Conservation (phyloP, 2,113 vertebrate genomes). For the Pithys albifrons region DNA sequence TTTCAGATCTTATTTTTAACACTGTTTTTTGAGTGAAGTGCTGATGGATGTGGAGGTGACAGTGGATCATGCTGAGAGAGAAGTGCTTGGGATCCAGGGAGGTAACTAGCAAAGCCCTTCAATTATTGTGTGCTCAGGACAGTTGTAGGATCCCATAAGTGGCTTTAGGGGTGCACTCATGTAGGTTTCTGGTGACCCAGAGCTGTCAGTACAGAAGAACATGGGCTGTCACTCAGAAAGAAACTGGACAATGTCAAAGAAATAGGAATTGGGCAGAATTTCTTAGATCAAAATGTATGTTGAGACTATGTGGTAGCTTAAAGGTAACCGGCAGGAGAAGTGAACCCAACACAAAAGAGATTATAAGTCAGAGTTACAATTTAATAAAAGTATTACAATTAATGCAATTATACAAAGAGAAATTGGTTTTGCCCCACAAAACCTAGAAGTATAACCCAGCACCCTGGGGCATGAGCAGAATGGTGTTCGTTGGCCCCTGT, state of each 20-base stretch:
- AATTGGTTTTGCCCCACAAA: no score
- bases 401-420: no score
- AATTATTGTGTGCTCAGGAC: neutral
- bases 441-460: no score
- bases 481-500: no score
- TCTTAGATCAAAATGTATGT: neutral
- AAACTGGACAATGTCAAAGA: neutral
- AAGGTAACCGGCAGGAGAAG: no score
- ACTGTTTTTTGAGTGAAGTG: neutral
- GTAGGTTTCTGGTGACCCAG: neutral
- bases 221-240: neutral
- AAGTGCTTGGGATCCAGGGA: neutral
- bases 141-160: neutral
- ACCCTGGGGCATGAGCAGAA: no score
- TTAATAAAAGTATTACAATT: no score
- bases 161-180: neutral
- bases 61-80: neutral
- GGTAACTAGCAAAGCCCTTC: neutral
- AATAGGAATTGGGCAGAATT: neutral
- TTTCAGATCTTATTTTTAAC: neutral
- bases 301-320: neutral
- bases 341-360: no score
- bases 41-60: neutral
- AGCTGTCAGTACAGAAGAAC: neutral
- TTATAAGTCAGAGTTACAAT: no score